A percentile compares a stretch with the other conserved stretches of the same genome.
Conservation (phyloP, 2,888 invertebrate species). For the Drymonia ruficornis region DNA sequence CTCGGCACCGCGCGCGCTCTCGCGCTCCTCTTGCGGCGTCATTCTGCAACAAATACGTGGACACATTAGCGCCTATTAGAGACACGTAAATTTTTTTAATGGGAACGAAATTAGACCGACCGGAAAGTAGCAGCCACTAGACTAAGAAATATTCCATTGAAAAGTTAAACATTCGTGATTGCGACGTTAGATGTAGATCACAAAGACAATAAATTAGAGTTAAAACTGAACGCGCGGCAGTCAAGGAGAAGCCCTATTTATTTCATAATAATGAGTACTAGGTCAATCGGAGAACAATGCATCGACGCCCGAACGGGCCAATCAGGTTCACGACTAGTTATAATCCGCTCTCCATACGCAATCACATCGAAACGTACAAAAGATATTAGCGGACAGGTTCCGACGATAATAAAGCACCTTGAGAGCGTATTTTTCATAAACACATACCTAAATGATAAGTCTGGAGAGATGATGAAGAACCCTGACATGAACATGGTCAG, state of each 20-base stretch:
- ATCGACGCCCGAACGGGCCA: constrained; percentile 67
- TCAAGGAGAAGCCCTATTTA: constrained; percentile 61
- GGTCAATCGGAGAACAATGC: constrained; percentile 76
- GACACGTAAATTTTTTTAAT: constrained; percentile 42
- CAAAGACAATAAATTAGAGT: constrained; percentile 26
- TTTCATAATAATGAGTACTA: constrained; percentile 67
- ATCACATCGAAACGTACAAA: constrained; percentile 49
- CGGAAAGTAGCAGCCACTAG: constrained; percentile 29
- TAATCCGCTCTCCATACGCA: constrained; percentile 62
- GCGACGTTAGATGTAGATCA: constrained; percentile 12
- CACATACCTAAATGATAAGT: constrained; percentile 78
- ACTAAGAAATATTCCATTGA: constrained; percentile 14
- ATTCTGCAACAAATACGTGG: constrained; percentile 76
- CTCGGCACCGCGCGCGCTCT: constrained; percentile 76
- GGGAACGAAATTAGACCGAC: constrained; percentile 41
- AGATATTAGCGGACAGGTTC: constrained; percentile 47
- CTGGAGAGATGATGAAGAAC: constrained; percentile 76
- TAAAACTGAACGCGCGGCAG: constrained; percentile 45
- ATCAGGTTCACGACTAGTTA: constrained; percentile 71
- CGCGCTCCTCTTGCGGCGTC: constrained; percentile 83
- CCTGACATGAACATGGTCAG: constrained; percentile 77
- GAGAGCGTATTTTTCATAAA: constrained; percentile 51
- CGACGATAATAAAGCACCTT: constrained; percentile 53
- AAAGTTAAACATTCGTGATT: constrained; percentile 10
- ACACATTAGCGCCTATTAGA: constrained; percentile 58